These are phyloP conservation scores for Panagrolaimus sp. DNA, from an alignment of 1,140 invertebrate species.

Conservation along the genomic window DNA sequence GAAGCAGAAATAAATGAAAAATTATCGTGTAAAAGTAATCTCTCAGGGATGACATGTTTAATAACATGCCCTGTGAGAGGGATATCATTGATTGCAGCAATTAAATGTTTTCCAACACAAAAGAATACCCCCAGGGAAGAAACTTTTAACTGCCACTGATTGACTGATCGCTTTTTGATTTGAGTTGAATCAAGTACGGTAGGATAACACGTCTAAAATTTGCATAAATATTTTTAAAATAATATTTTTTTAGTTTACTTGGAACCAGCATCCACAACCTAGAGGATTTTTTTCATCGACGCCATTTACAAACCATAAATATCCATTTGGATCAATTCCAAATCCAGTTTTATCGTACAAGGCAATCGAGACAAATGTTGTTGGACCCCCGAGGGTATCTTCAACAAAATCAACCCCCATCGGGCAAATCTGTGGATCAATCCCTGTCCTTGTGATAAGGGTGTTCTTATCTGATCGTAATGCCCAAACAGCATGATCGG, in stretches of 20 bases:
- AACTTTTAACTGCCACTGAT: not conserved
- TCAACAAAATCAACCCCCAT: constrained; percentile 24
- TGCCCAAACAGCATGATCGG: constrained; percentile 21
- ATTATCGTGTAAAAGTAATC: not conserved
- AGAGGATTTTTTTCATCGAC: constrained; percentile 25
- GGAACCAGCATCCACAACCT: constrained; percentile 20
- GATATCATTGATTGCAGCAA: not conserved
- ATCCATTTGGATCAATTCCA: constrained; percentile 15
- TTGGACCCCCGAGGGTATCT: constrained; percentile 14
- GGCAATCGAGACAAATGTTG: constrained; percentile 15
- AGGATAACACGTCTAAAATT: not conserved
- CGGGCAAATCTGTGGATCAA: constrained; percentile 20
- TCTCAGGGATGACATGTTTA: not conserved
- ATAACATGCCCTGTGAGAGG: not conserved
- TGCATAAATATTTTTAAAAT: too few relatives aligned
- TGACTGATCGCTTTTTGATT: not conserved
- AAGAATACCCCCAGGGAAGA: constrained; percentile 5
- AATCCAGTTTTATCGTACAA: constrained; percentile 24
- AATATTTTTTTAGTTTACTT: too few relatives aligned
- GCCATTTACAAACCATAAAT: constrained; percentile 25
- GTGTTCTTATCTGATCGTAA: constrained; percentile 8
- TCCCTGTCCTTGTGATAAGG: not conserved
- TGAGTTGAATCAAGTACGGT: not conserved
- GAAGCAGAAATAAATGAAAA: constrained; percentile 14
- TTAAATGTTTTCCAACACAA: not conserved